These are phyloP conservation scores for Ceryle rudis DNA, from an alignment of 2,797 vertebrate genomes.

Conservation along the genomic window DNA sequence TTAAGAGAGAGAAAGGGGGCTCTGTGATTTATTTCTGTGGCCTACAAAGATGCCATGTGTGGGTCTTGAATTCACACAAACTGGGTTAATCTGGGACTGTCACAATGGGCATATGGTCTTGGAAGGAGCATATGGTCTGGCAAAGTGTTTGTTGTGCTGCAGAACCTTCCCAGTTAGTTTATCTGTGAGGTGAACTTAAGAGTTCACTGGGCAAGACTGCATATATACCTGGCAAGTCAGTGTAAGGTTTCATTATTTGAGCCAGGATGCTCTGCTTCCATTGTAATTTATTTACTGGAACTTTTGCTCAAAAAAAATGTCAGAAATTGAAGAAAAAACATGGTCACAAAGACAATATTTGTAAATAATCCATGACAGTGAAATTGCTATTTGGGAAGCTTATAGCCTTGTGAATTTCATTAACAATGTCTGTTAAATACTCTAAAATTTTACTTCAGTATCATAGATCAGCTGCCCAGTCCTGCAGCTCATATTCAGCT, in stretches of 20 bases:
- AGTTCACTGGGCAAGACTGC: not conserved
- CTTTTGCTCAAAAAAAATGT: not conserved
- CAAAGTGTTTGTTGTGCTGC: not conserved
- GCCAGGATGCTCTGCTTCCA: not conserved
- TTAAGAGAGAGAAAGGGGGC: not conserved
- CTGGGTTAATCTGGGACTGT: conserved; percentile 56
- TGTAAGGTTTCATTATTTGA: not conserved
- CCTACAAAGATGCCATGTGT: not conserved
- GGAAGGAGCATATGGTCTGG: conserved; percentile 22
- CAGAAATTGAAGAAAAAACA: not conserved
- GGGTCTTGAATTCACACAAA: not conserved
- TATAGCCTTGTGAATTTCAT: not conserved
- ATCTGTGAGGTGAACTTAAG: not conserved
- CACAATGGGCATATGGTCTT: conserved; percentile 19
- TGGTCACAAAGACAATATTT: not conserved
- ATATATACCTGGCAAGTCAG: not conserved
- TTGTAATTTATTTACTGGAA: not conserved
- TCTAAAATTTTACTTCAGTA: not conserved
- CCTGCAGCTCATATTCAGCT: not conserved
- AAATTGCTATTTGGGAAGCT: not conserved
- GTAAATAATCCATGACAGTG: not conserved
- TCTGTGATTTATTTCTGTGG: not conserved
- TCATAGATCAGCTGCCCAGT: not conserved
- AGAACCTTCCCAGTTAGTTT: not conserved
- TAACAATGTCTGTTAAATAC: not conserved